phyloP scores from a whole-genome alignment of 1,140 invertebrate species.

The Neomicropteryx cornuta region DNA sequence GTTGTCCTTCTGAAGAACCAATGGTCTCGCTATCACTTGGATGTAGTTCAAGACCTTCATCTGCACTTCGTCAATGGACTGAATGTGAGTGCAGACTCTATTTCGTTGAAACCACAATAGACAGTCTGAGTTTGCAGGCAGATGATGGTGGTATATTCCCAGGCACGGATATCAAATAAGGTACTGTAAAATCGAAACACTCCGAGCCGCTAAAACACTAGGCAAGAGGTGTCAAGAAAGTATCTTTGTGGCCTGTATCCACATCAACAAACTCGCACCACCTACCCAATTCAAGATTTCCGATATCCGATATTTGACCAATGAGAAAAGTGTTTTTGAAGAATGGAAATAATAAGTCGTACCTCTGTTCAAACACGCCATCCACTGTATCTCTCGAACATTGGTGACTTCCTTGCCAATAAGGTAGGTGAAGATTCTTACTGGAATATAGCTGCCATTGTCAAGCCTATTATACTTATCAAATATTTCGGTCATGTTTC shows the following conservation, averaged over 20 bases:
- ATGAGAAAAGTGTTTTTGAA: too few species aligned
- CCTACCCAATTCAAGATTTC: neutral
- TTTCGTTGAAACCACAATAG: too few species aligned
- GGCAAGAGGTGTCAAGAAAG: too few species aligned
- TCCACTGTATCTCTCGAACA: constrained; percentile 82
- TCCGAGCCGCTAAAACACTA: too few species aligned
- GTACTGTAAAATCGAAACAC: too few species aligned
- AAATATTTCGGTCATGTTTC: constrained; percentile 82
- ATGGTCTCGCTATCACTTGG: constrained; percentile 75
- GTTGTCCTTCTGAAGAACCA: constrained; percentile 63
- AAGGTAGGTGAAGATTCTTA: constrained; percentile 94
- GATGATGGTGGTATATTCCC: too few species aligned
- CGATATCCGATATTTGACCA: neutral
- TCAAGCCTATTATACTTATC: constrained; percentile 68
- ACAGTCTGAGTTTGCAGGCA: too few species aligned
- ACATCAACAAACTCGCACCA: neutral
- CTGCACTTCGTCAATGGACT: constrained; percentile 84
- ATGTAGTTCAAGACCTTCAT: constrained; percentile 91
- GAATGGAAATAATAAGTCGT: too few species aligned
- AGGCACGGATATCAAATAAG: too few species aligned
- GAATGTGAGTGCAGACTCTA: constrained; percentile 86
- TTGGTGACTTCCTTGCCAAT: constrained; percentile 93
- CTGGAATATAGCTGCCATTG: constrained; percentile 56
- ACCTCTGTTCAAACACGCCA: constrained; percentile 94
- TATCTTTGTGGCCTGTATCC: too few species aligned